Percentiles rank a stretch among this genome's conserved stretches.
These are phyloP conservation scores for Calliopum simillimum DNA, from an alignment of 2,888 invertebrate genomes.

Conservation along the genomic window DNA sequence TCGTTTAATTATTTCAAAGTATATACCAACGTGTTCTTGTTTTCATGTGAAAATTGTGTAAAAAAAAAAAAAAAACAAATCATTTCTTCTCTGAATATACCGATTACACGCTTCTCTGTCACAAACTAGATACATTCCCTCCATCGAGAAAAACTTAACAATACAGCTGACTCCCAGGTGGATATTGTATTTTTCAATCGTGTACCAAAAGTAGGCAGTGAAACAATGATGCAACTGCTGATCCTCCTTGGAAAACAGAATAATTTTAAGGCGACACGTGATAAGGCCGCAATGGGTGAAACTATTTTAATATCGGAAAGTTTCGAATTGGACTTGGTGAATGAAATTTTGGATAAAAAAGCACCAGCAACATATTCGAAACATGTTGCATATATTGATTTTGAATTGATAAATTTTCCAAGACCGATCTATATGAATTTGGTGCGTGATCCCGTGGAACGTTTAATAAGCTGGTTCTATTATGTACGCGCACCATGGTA, in stretches of 20 bases:
- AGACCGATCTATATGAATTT: slow-evolving; percentile 89
- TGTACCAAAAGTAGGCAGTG: slow-evolving; percentile 90
- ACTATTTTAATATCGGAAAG: slow-evolving; percentile 72
- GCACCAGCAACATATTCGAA: slow-evolving; percentile 85
- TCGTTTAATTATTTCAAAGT: too few relatives aligned
- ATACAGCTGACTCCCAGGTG: slow-evolving; percentile 64
- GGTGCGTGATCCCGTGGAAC: slow-evolving; percentile 88
- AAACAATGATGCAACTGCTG: slow-evolving; percentile 87
- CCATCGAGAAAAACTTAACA: slow-evolving; percentile 53
- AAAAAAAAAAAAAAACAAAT: too few relatives aligned
- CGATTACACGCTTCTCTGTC: slow-evolving; percentile 16
- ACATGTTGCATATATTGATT: slow-evolving; percentile 89
- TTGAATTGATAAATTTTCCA: slow-evolving; percentile 78
- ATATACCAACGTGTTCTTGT: too few relatives aligned
- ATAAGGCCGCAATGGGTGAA: slow-evolving; percentile 76
- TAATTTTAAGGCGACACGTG: slow-evolving; percentile 80
- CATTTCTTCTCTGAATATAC: too few relatives aligned
- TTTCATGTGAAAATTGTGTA: too few relatives aligned
- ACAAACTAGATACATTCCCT: slow-evolving; percentile 50
- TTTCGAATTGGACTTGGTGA: slow-evolving; percentile 79
- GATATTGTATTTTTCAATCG: slow-evolving; percentile 88
- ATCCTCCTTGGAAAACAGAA: slow-evolving; percentile 74
- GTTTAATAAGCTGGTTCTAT: slow-evolving; percentile 92
- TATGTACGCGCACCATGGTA: slow-evolving; percentile 91
- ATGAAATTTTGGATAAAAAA: slow-evolving; percentile 79